Evolutionary conservation across 92 coral and sea anemone genomes (phyloP).

Genomic region (Phenganax stokvisi): DNA sequence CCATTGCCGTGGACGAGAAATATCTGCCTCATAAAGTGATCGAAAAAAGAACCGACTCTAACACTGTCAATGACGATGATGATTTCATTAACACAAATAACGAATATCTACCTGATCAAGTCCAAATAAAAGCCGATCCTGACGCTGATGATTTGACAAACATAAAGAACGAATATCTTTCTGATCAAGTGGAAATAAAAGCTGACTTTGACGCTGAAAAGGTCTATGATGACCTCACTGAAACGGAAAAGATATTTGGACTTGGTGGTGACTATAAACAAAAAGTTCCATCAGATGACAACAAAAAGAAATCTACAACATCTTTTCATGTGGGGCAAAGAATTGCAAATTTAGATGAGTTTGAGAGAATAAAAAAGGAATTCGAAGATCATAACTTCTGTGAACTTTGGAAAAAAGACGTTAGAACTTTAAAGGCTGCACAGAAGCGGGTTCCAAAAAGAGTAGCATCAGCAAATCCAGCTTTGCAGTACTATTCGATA

Average conservation of each 20-base stretch:
- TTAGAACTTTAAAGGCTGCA: too few species aligned
- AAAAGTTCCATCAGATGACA: background rate
- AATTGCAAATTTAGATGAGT: slow-evolving; percentile 25
- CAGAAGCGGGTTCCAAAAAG: too few species aligned
- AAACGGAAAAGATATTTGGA: too few species aligned
- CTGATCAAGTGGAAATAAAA: too few species aligned
- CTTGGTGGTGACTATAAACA: background rate
- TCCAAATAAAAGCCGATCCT: background rate
- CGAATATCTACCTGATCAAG: background rate
- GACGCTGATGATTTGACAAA: too few species aligned
- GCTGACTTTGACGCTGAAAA: too few species aligned
- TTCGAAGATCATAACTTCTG: slow-evolving; percentile 26
- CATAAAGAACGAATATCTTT: too few species aligned
- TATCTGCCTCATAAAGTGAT: background rate
- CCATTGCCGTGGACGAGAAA: background rate
- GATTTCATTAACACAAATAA: background rate
- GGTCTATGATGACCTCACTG: too few species aligned
- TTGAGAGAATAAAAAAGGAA: slow-evolving; percentile 1
- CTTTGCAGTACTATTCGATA: too few species aligned
- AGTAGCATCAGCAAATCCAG: too few species aligned
- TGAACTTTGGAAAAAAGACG: too few species aligned
- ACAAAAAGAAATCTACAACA: background rate
- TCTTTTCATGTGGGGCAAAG: slow-evolving; percentile 38
- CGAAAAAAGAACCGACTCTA: background rate
- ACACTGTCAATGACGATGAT: background rate